Evolutionary conservation across 1,140 invertebrate species (phyloP).

Genomic region (Ericerus pela): DNA sequence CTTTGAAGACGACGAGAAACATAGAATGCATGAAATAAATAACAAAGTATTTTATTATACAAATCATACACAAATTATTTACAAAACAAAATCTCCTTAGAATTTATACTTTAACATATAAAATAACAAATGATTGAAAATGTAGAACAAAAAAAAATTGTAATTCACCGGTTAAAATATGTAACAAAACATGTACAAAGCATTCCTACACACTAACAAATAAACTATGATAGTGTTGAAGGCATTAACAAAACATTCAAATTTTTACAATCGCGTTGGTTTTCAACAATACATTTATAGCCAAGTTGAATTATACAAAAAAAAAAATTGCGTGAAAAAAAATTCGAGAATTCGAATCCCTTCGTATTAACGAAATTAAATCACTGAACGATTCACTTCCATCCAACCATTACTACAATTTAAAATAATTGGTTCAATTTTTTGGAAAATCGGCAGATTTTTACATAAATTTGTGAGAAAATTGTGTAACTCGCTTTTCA

Average conservation of each 20-base stretch:
- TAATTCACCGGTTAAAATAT: conserved; percentile 5
- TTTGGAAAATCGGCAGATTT: too few relatives aligned
- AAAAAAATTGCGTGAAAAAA: neutral
- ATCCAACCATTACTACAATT: too few relatives aligned
- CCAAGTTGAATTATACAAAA: neutral
- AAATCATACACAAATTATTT: conserved; percentile 6
- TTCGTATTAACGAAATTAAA: neutral
- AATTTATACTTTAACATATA: conserved; percentile 8
- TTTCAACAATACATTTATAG: too few relatives aligned
- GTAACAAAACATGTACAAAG: conserved; percentile 10
- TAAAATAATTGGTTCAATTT: too few relatives aligned
- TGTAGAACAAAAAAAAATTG: neutral
- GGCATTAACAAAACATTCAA: conserved; percentile 11
- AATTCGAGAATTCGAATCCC: neutral
- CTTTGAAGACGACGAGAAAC: too few relatives aligned
- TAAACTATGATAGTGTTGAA: neutral
- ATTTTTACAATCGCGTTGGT: conserved; percentile 1
- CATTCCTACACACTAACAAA: conserved; percentile 3
- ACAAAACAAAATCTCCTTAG: conserved; percentile 11
- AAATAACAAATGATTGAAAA: conserved; percentile 10
- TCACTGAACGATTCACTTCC: too few relatives aligned
- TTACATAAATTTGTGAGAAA: too few relatives aligned
- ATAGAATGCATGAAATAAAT: too few relatives aligned
- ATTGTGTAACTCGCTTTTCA: too few relatives aligned
- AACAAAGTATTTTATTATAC: conserved; percentile 18